Evolutionary conservation across 2,888 invertebrate species (phyloP).

Genomic region (Morpho achilles): DNA sequence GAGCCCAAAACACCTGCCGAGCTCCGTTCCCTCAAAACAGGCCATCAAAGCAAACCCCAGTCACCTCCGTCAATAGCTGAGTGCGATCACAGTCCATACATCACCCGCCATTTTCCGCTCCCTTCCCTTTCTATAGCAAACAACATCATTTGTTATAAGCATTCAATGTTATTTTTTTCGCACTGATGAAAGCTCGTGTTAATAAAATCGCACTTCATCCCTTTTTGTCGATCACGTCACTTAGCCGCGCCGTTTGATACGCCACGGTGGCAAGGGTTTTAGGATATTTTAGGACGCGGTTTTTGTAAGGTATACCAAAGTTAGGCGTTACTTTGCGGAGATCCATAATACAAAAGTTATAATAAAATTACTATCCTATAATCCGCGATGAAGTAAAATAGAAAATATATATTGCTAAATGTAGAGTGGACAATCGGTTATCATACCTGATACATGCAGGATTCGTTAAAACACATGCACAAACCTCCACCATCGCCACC

Average conservation of each 20-base stretch:
- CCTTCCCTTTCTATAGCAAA: conserved; percentile 52
- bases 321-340: too few species aligned
- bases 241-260: conserved; percentile 51
- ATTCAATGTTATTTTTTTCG: conserved; percentile 68
- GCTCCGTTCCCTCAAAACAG: background rate
- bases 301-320: too few species aligned
- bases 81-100: conserved; percentile 45
- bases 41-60: conserved; percentile 32
- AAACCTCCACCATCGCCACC: too few species aligned
- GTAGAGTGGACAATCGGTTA: too few species aligned
- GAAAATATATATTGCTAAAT: too few species aligned
- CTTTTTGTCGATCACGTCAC: conserved; percentile 79
- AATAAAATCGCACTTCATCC: conserved; percentile 77
- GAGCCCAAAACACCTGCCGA: conserved; percentile 8
- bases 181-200: conserved; percentile 70
- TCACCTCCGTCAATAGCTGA: conserved; percentile 59
- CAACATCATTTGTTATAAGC: conserved; percentile 76
- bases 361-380: too few species aligned
- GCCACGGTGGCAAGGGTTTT: conserved; percentile 38
- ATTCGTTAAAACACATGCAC: too few species aligned
- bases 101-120: conserved; percentile 50
- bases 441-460: too few species aligned
- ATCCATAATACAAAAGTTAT: too few species aligned
- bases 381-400: too few species aligned
- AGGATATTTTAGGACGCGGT: background rate